These are phyloP conservation scores for Neodiprion lecontei DNA, from an alignment of 1,140 invertebrate genomes.

Conservation along the genomic window DNA sequence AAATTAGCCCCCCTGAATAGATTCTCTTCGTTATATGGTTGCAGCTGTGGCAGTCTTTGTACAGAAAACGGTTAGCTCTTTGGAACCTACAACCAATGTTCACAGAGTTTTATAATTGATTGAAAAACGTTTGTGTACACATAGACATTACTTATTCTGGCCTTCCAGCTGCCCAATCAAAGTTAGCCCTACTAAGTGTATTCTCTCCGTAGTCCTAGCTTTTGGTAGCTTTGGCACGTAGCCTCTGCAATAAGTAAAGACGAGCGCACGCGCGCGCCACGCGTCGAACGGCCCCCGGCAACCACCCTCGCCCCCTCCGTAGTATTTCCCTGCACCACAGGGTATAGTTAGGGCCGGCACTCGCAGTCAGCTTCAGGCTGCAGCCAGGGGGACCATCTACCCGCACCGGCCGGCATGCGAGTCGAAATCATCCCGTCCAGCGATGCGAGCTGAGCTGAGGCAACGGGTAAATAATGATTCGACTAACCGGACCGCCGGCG, in stretches of 20 bases:
- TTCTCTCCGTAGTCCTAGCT: background rate
- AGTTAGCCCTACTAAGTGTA: background rate
- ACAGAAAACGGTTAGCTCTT: too few species aligned
- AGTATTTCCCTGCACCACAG: background rate
- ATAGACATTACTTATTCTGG: background rate
- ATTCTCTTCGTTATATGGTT: too few species aligned
- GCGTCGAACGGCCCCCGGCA: background rate
- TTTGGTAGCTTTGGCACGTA: background rate
- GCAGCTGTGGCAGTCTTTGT: too few species aligned
- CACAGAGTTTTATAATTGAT: too few species aligned
- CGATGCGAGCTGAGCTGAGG: background rate
- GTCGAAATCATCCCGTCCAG: background rate
- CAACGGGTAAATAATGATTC: background rate
- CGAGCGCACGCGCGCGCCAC: background rate
- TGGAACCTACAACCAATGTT: too few species aligned
- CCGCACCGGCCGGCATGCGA: background rate
- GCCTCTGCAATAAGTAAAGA: background rate
- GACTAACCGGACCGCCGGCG: background rate
- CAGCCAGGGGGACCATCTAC: background rate
- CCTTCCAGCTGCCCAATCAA: background rate
- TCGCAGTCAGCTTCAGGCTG: background rate
- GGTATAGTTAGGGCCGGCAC: background rate
- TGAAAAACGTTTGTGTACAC: background rate
- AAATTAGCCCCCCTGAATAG: too few species aligned
- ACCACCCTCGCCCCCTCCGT: background rate